A percentile compares a stretch with the other conserved stretches of the same genome.
Evolutionary conservation across 2,888 invertebrate species (phyloP).

Genomic region (Apodemia duryi): DNA sequence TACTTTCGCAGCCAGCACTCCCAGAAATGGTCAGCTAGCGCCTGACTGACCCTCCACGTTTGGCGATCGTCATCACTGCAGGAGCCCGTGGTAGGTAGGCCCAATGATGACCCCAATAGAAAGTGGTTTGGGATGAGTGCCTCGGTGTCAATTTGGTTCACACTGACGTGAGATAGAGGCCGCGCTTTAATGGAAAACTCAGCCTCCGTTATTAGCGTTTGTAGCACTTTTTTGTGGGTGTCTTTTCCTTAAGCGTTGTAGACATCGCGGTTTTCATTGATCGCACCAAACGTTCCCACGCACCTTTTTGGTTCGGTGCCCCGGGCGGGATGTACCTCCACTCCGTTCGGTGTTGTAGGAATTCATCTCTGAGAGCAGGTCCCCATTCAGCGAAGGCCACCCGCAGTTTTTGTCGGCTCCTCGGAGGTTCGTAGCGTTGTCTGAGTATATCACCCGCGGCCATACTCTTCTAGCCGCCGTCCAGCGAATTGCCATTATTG

Average conservation of each 20-base stretch:
- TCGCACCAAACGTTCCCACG: conserved; percentile 26
- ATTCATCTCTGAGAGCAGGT: conserved; percentile 13
- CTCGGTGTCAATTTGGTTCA: conserved; percentile 29
- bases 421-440: conserved; percentile 30
- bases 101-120: conserved; percentile 17
- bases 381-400: conserved; percentile 18
- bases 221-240: conserved; percentile 18
- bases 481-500: conserved; percentile 30
- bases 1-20: conserved; percentile 31
- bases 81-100: conserved; percentile 13
- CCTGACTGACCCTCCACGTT: conserved; percentile 13
- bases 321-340: conserved; percentile 20
- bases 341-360: neutral
- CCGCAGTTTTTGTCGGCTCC: conserved; percentile 25
- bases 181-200: conserved; percentile 22
- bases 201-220: conserved; percentile 20
- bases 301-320: conserved; percentile 20
- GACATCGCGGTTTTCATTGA: conserved; percentile 22
- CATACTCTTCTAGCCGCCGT: conserved; percentile 29
- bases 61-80: neutral
- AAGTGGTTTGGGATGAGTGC: conserved; percentile 30
- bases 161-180: conserved; percentile 34
- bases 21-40: conserved; percentile 26
- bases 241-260: neutral
- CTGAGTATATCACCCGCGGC: conserved; percentile 26